These are phyloP conservation scores for Etheostoma cragini DNA, from an alignment of 2,113 vertebrate species.

Conservation along the genomic window DNA sequence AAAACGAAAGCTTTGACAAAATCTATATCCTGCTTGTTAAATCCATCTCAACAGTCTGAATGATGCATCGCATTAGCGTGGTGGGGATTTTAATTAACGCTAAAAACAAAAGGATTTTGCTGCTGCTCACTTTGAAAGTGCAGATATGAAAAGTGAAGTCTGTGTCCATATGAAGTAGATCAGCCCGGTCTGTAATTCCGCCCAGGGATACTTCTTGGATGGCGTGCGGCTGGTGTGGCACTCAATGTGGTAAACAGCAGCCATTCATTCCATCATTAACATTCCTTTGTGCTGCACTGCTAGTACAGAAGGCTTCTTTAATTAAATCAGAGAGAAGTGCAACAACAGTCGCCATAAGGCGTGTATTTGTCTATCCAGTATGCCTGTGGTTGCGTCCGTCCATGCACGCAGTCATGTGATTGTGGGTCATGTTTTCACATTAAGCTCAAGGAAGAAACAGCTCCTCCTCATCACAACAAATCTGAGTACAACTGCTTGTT, in stretches of 20 bases:
- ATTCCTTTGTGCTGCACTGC: conserved; percentile 63
- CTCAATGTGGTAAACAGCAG: conserved; percentile 44
- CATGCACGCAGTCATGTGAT: conserved; percentile 44
- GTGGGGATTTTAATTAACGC: conserved; percentile 64
- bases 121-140: conserved; percentile 65
- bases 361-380: conserved; percentile 54
- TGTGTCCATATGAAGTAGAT: conserved; percentile 49
- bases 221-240: conserved; percentile 36
- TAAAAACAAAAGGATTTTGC: conserved; percentile 62
- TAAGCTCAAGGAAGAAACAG: conserved; percentile 70
- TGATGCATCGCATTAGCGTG: conserved; percentile 60
- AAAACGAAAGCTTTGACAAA: conserved; percentile 25
- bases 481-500: conserved; percentile 53
- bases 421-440: conserved; percentile 72
- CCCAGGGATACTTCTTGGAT: conserved; percentile 51
- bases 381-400: conserved; percentile 40
- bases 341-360: conserved; percentile 71
- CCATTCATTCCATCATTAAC: conserved; percentile 75
- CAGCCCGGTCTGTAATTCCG: conserved; percentile 40
- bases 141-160: conserved; percentile 66
- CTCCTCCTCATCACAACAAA: conserved; percentile 77
- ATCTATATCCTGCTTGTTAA: conserved; percentile 40
- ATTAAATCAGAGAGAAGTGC: conserved; percentile 76
- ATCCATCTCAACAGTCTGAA: conserved; percentile 58
- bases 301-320: conserved; percentile 73